Conservation (phyloP, 2,113 vertebrate genomes). For the Pseudopodoces humilis region DNA sequence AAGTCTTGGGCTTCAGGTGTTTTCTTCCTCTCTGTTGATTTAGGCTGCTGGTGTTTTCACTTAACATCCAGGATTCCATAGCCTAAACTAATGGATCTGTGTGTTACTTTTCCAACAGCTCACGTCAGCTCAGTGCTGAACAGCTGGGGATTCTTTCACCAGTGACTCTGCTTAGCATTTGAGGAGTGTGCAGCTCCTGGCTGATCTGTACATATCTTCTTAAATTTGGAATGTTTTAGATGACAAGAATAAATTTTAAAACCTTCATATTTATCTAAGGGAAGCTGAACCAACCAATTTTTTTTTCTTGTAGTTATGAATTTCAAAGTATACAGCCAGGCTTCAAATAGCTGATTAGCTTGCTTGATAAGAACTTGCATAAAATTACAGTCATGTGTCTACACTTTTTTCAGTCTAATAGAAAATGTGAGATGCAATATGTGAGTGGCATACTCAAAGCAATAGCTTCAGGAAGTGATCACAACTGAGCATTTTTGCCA, state of each 20-base stretch:
- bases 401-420: background rate
- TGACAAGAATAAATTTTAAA: background rate
- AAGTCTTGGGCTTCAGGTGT: background rate
- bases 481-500: background rate
- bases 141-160: background rate
- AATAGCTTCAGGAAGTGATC: background rate
- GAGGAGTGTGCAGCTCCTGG: background rate
- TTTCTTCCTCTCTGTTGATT: background rate
- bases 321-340: background rate
- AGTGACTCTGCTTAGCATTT: background rate
- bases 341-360: background rate
- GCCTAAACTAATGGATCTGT: background rate
- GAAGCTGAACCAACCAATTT: background rate
- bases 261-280: background rate
- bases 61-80: background rate
- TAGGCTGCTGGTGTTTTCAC: background rate
- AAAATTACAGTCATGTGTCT: background rate
- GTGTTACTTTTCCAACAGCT: background rate
- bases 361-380: background rate
- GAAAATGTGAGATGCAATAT: background rate
- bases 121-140: background rate
- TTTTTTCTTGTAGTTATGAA: background rate
- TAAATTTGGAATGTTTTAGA: background rate
- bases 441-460: background rate
- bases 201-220: background rate